Evolutionary conservation across 1,140 invertebrate genomes (phyloP), one percentile per base, ranked within the genome.

Genomic region (Asbolus verrucosus): DNA sequence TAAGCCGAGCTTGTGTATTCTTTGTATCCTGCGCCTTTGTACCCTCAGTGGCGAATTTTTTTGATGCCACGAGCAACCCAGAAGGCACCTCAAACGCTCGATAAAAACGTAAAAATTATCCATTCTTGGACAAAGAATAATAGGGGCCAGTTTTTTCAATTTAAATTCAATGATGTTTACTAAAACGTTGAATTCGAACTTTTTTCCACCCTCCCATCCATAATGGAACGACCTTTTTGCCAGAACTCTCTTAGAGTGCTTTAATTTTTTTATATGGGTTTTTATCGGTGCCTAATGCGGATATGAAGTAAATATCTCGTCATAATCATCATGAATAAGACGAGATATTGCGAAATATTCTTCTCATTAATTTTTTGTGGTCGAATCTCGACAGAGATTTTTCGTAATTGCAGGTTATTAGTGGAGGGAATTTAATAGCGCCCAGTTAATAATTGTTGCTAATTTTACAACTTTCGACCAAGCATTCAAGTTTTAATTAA

Each of bases 181-280:
- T 8, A 27, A 27, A 27, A 27, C 24, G 24, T 8, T 27, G 24
- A 27, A 27, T 27, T 27, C 3, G 24, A 27, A 8, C 24, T 27
- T 27, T 27, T n/a, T n/a, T n/a, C n/a, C n/a, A n/a, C n/a, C 24
- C 24, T 27, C 24, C 24, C 3, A 27, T n/a, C n/a, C 24, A 27
- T 27, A 27, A 27, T 27, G 24, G 24, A 27, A 27, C 33, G 33
- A 36, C 33, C 33, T 36, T 11, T 36, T n/a, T 4, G n/a, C 5
- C 2, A 4, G 33, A 5, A 4, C 33, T 36, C 33, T 3, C 6
- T n/a, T 2, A 36, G 11, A 36, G 3, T n/a, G 33, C 33, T 6
- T 36, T 36, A 36, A 36, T 6, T 36, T 36, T 36, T 36, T 36
- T 36, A 36, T 11, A 11, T n/a, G 33, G n/a, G 33, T n/a, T 36